A percentile compares a stretch with the other conserved stretches of the same genome.
Evolutionary conservation across 2,888 invertebrate species (phyloP).

Genomic region (Asteroscopus sphinx): DNA sequence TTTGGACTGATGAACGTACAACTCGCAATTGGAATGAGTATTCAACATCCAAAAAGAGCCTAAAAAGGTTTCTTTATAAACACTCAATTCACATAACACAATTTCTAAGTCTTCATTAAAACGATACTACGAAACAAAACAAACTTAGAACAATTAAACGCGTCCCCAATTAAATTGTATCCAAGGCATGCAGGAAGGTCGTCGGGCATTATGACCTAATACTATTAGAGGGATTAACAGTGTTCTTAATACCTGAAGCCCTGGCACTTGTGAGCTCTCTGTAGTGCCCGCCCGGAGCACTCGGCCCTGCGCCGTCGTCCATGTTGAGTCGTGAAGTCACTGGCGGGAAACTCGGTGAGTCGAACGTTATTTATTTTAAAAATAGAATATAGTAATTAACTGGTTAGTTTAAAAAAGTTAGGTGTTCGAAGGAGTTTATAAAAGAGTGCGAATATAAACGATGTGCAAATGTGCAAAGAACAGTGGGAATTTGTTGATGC

Average conservation of each 20-base stretch:
- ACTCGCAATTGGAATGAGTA: too few relatives aligned
- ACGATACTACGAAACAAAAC: neutral
- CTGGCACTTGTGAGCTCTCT: constrained; percentile 78
- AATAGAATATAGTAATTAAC: neutral
- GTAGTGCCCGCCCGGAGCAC: constrained; percentile 54
- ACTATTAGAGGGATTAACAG: constrained; percentile 76
- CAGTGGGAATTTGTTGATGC: neutral
- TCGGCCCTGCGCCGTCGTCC: constrained; percentile 61
- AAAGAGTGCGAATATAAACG: too few relatives aligned
- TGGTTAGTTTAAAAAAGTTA: neutral
- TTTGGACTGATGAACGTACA: too few relatives aligned
- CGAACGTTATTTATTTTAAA: constrained; percentile 7
- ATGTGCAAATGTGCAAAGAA: neutral
- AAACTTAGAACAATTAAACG: constrained; percentile 62
- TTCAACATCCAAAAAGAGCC: too few relatives aligned
- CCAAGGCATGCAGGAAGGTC: constrained; percentile 74
- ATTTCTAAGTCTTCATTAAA: too few relatives aligned
- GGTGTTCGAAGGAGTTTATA: too few relatives aligned
- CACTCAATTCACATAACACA: too few relatives aligned
- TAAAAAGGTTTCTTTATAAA: too few relatives aligned
- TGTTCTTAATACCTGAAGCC: constrained; percentile 83
- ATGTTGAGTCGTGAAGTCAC: constrained; percentile 58
- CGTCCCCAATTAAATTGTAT: constrained; percentile 71
- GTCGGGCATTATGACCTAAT: constrained; percentile 77
- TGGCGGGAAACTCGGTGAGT: constrained; percentile 53